Conservation (phyloP, 2,113 vertebrate genomes). For the Perognathus longimembris region DNA sequence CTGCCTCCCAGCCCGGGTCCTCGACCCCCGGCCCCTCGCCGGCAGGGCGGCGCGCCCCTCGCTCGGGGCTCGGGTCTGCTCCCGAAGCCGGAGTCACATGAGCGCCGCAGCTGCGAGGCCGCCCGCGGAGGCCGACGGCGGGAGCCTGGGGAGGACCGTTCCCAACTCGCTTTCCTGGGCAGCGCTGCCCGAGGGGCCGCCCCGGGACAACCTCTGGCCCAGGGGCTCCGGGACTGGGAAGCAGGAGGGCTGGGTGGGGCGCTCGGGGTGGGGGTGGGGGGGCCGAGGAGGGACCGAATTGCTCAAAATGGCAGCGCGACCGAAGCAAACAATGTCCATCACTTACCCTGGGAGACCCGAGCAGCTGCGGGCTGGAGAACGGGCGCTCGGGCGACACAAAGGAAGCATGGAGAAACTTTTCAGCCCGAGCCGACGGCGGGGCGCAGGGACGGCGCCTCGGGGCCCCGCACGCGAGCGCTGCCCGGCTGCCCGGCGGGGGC, state of each 20-base stretch:
- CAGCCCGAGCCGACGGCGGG: slow-evolving; percentile 76
- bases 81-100: slow-evolving; percentile 47
- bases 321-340: slow-evolving; percentile 2
- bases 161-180: slow-evolving; percentile 39
- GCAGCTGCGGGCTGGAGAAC: slow-evolving; percentile 45
- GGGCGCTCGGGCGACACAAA: slow-evolving; percentile 72
- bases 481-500: slow-evolving; percentile 71
- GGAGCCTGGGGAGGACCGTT: slow-evolving; percentile 29
- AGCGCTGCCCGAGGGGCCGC: slow-evolving; percentile 30
- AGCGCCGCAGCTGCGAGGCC: slow-evolving; percentile 55
- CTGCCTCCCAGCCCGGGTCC: not conserved
- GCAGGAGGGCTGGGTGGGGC: not conserved
- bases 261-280: not conserved
- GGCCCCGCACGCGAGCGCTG: slow-evolving; percentile 32
- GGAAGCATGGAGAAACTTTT: slow-evolving; percentile 86
- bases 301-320: slow-evolving; percentile 83
- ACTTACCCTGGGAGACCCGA: slow-evolving; percentile 84
- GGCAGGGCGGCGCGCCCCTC: not conserved
- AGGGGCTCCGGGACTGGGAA: not conserved
- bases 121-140: slow-evolving; percentile 45
- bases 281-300: not conserved
- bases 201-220: not conserved
- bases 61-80: not conserved
- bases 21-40: not conserved
- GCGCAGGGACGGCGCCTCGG: slow-evolving; percentile 69